phyloP scores from a whole-genome alignment of 2,888 invertebrate genomes.

The Rhabditoides inermis region DNA sequence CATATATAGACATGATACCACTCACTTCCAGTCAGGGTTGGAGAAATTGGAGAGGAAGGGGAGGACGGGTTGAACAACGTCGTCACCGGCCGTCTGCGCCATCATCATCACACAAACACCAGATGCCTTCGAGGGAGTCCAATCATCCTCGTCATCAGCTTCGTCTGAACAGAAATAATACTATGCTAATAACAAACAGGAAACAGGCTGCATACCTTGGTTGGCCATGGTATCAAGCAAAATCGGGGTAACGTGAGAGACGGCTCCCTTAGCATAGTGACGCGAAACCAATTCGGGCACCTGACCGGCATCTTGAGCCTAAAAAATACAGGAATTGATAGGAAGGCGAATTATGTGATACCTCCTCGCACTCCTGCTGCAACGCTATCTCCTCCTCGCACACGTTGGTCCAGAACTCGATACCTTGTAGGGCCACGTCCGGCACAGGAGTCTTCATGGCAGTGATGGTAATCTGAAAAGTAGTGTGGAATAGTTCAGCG shows the following conservation, averaged over 20 bases:
- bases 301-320: constrained; percentile 80
- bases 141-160: constrained; percentile 93
- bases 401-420: constrained; percentile 99
- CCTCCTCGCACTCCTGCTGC: constrained; percentile 81
- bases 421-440: constrained; percentile 68
- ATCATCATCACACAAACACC: constrained; percentile 96
- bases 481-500: background rate
- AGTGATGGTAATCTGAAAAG: constrained; percentile 75
- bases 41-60: constrained; percentile 95
- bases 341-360: constrained; percentile 21
- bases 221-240: constrained; percentile 86
- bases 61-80: constrained; percentile 80
- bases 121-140: constrained; percentile 98
- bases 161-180: constrained; percentile 59
- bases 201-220: constrained; percentile 58
- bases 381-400: constrained; percentile 98
- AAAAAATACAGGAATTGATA: background rate
- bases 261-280: constrained; percentile 94
- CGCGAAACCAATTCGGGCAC: constrained; percentile 85
- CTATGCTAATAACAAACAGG: background rate
- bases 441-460: constrained; percentile 95
- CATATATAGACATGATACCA: constrained; percentile 1
- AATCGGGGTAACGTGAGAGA: constrained; percentile 86
- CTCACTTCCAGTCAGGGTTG: constrained; percentile 60
- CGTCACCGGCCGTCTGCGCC: constrained; percentile 92